Base-by-base conservation (phyloP, 1,140 invertebrate species). In the Pseudomyrmex cubaensis region DNA sequence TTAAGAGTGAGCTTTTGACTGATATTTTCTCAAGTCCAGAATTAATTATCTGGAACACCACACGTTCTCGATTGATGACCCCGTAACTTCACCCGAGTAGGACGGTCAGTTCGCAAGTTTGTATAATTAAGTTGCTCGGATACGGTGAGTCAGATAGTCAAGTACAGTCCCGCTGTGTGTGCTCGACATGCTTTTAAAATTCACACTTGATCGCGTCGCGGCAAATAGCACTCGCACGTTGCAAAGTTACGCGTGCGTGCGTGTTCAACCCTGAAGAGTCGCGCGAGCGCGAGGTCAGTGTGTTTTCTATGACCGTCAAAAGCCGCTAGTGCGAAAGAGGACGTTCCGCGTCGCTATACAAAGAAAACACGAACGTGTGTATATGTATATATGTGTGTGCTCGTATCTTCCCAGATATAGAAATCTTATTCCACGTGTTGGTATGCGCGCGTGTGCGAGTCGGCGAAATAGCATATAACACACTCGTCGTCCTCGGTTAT, bases 291-390 rank as follows among this genome's bases (percentile, higher is more conserved):
- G 15, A 13, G 52, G 76, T 78, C 64, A 78, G 66, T 59, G 56
- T 80, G 54, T 80, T 80, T 59, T 80, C n/a, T 59, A 70, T n/a
- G 66, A 57, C 5, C 67, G 22, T 70, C 20, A 57, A 70, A 59
- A 13, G 35, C 13, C 15, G 20, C n/a, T 48, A 13, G 10, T 69
- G 17, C 13, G 54, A 59, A 78, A 64, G 25, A 64, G 50, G 25
- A 15, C 25, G 15, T 63, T 35, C 22, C 57, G 25, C 44, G 59
- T 12, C 15, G 7, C 35, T 7, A 35, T 35, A 35, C 35, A 35
- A 35, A 35, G 5, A 35, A 35, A 7, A 35, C 35, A 0, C 35
- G 35, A 0, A 5, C 35, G 35, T 7, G 5, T 35, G 35, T 7
- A 77, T 1, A 8, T 52, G 7, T 12, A 22, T 35, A 20, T 15